Evolutionary conservation across 2,113 vertebrate genomes (phyloP).

Genomic region (Alces alces): DNA sequence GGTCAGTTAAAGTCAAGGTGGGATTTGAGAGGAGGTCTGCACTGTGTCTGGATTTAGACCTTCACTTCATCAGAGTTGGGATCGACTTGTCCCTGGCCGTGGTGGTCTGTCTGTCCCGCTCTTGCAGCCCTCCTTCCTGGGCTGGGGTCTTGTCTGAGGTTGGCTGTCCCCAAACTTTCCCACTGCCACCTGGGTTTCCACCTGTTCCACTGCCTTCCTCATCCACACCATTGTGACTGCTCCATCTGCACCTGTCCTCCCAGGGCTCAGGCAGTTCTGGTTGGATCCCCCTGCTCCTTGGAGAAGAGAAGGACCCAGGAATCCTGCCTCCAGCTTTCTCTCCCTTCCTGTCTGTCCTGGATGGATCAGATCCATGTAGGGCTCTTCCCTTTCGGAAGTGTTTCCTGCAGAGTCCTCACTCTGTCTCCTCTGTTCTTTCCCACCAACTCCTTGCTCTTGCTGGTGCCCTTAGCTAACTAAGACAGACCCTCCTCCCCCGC

Average conservation of each 20-base stretch:
- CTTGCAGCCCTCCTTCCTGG: neutral
- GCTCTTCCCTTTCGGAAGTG: neutral
- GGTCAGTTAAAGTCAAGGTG: neutral
- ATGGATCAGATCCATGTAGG: neutral
- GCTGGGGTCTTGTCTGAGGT: neutral
- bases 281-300: neutral
- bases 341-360: neutral
- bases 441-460: neutral
- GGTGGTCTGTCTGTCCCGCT: neutral
- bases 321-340: neutral
- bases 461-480: neutral
- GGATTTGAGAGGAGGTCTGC: neutral
- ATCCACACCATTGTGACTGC: accelerated
- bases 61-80: neutral
- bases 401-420: neutral
- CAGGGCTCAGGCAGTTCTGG: too few relatives aligned
- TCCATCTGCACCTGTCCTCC: neutral
- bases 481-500: neutral
- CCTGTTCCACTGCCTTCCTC: neutral
- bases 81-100: neutral
- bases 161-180: neutral
- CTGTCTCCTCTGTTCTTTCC: neutral
- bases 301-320: neutral
- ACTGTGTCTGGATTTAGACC: neutral
- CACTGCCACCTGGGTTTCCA: neutral